Conservation (phyloP, 2,888 invertebrate genomes). For the Caenorhabditis panamensis region DNA sequence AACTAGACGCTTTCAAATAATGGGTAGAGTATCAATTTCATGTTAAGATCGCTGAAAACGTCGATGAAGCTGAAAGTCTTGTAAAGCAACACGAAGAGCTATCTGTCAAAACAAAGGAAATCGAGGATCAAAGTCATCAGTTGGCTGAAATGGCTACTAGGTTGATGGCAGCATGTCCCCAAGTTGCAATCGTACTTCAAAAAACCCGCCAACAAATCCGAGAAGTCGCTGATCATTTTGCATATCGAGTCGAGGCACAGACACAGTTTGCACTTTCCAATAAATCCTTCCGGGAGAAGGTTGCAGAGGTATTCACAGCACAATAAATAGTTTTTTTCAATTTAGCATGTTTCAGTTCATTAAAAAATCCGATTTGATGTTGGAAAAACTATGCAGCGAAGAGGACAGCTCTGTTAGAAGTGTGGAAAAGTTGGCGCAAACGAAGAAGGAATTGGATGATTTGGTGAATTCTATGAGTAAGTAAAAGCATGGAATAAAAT, state of each 20-base stretch:
- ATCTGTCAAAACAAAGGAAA: constrained; percentile 84
- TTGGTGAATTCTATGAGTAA: constrained; percentile 76
- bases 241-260: constrained; percentile 87
- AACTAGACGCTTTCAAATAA: constrained; percentile 53
- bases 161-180: constrained; percentile 82
- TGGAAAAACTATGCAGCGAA: constrained; percentile 82
- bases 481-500: background rate
- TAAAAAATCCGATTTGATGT: constrained; percentile 80
- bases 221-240: constrained; percentile 88
- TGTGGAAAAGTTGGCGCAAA: constrained; percentile 28
- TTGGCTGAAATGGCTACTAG: constrained; percentile 87
- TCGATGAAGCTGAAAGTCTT: constrained; percentile 87
- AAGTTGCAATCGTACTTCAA: constrained; percentile 85
- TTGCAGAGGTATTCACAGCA: constrained; percentile 85
- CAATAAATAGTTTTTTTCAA: background rate
- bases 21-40: constrained; percentile 26
- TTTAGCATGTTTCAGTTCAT: constrained; percentile 80
- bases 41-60: constrained; percentile 65
- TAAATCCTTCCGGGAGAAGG: constrained; percentile 87
- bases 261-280: constrained; percentile 87
- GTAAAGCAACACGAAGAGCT: constrained; percentile 87
- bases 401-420: constrained; percentile 63
- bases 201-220: constrained; percentile 89
- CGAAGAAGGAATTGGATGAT: constrained; percentile 79
- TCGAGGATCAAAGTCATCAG: constrained; percentile 89